A percentile compares a stretch with the other conserved stretches of the same genome.
Evolutionary conservation across 2,113 vertebrate species (phyloP).

Genomic region (Gopherus flavomarginatus): DNA sequence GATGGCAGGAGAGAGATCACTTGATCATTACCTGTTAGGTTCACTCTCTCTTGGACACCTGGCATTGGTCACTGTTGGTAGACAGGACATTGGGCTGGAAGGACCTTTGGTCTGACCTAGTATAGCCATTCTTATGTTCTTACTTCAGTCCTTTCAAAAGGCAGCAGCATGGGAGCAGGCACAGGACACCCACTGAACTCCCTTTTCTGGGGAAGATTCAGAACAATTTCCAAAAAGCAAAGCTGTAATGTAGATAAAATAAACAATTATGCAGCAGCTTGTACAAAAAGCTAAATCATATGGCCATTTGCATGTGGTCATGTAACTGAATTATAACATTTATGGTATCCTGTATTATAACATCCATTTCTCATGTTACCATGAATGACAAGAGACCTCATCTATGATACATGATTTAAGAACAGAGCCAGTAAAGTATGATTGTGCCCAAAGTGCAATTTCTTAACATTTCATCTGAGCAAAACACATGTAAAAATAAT

Average conservation of each 20-base stretch:
- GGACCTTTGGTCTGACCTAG: too few species aligned
- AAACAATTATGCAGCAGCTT: background rate
- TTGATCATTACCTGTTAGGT: too few species aligned
- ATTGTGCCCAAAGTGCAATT: background rate
- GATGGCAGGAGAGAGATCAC: too few species aligned
- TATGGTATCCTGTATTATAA: background rate
- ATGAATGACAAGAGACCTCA: background rate
- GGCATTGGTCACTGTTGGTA: too few species aligned
- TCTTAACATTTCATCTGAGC: background rate
- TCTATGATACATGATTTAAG: background rate
- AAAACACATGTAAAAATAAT: background rate
- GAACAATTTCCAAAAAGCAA: background rate
- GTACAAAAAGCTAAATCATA: background rate
- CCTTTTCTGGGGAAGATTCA: background rate
- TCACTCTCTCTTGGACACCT: too few species aligned
- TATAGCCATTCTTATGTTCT: background rate
- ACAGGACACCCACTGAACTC: background rate
- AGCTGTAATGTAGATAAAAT: background rate
- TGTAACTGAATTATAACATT: background rate
- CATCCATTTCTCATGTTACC: background rate
- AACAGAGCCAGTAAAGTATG: background rate
- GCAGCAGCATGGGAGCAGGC: background rate
- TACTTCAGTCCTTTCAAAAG: background rate
- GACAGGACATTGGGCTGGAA: too few species aligned
- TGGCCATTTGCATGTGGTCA: background rate